A percentile compares a stretch with the other conserved stretches of the same genome.
Evolutionary conservation across 53 echinoderm and acorn worm species (phyloP).

Genomic region (Apostichopus leukothele): DNA sequence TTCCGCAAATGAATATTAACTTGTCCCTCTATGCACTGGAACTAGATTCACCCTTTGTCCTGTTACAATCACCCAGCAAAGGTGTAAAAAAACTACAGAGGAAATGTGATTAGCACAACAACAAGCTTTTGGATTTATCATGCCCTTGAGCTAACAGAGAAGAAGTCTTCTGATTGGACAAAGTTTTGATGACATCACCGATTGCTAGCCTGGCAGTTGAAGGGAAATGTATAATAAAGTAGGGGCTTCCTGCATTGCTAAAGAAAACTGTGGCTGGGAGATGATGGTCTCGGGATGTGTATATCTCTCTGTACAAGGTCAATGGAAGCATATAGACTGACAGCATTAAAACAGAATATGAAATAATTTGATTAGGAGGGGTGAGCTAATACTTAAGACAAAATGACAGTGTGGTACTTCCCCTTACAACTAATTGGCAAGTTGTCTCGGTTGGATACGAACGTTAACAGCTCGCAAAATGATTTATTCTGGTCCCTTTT

Average conservation of each 20-base stretch:
- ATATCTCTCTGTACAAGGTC: too few species aligned
- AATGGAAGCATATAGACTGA: too few species aligned
- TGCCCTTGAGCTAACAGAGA: constrained; percentile 25
- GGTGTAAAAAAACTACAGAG: constrained; percentile 6
- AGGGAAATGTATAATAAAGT: constrained; percentile 20
- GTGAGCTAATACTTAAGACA: neutral
- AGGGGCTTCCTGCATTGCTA: constrained; percentile 9
- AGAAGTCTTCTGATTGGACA: constrained; percentile 20
- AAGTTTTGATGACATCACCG: constrained; percentile 33
- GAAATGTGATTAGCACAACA: constrained; percentile 19
- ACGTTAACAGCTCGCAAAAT: neutral
- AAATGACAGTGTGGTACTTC: neutral
- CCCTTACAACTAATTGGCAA: neutral
- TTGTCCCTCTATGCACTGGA: neutral
- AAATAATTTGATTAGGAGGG: neutral
- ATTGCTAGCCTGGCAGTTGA: neutral
- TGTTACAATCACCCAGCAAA: constrained; percentile 2
- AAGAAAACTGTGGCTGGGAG: neutral
- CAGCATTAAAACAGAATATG: too few species aligned
- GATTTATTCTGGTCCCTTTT: neutral
- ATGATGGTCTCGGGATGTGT: neutral
- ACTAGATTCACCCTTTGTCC: constrained; percentile 5
- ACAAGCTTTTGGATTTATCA: constrained; percentile 37
- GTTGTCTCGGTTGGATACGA: neutral
- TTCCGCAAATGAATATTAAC: neutral